Conservation (phyloP, 2,888 invertebrate species). For the Dicyrtoma fusca region DNA sequence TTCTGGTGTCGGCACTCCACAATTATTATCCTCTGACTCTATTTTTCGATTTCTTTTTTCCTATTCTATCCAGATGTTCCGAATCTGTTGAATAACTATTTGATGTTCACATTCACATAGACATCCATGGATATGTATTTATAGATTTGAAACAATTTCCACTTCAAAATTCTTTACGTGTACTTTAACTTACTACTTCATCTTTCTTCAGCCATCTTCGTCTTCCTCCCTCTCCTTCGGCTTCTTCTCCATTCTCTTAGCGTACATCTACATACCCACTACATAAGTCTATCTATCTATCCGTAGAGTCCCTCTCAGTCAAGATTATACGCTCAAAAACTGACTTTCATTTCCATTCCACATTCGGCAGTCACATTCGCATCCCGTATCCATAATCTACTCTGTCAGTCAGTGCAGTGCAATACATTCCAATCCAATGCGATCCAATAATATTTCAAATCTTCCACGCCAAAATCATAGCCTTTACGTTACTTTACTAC, state of each 20-base stretch:
- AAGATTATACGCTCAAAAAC: too few species aligned
- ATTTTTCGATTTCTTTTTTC: conserved; percentile 49
- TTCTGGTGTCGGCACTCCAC: conserved; percentile 52
- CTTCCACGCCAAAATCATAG: too few species aligned
- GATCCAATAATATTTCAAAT: too few species aligned
- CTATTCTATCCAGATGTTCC: conserved; percentile 54
- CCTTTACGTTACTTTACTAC: too few species aligned
- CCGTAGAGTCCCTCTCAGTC: too few species aligned
- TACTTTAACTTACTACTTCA: conserved; percentile 7
- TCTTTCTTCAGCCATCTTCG: neutral
- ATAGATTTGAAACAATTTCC: conserved; percentile 56
- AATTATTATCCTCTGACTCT: conserved; percentile 55
- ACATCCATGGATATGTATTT: conserved; percentile 53
- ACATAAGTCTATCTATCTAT: too few species aligned
- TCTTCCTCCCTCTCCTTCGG: conserved; percentile 1
- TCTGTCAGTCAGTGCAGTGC: too few species aligned
- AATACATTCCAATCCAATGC: too few species aligned
- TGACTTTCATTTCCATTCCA: too few species aligned
- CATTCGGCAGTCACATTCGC: too few species aligned
- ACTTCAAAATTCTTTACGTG: conserved; percentile 31
- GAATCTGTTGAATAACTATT: conserved; percentile 51
- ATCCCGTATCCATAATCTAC: too few species aligned
- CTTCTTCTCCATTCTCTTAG: conserved; percentile 9
- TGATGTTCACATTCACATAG: conserved; percentile 48
- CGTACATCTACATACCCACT: too few species aligned